Percentiles rank a stretch among this genome's conserved stretches.
phyloP scores from a whole-genome alignment of 2,888 invertebrate genomes.

The Microctonus hyperodae region DNA sequence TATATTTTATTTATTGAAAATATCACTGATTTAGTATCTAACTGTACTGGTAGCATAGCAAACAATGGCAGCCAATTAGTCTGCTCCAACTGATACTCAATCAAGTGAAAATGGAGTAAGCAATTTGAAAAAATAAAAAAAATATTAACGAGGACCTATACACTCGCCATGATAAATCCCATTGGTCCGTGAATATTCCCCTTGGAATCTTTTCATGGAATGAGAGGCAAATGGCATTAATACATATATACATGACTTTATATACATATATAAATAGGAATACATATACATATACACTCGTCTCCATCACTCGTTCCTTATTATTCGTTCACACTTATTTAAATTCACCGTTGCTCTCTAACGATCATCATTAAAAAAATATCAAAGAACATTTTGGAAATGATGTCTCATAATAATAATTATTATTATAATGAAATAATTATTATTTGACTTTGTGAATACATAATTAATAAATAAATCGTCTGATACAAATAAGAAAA shows the following conservation, averaged over 20 bases:
- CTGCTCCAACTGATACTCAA: conserved; percentile 23
- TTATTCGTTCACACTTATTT: neutral
- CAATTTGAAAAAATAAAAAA: conserved; percentile 6
- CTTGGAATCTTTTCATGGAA: neutral
- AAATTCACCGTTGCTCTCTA: conserved; percentile 18
- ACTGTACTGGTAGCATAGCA: neutral
- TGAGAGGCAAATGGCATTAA: neutral
- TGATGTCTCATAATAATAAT: too few species aligned
- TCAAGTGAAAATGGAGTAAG: conserved; percentile 15
- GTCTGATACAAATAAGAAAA: too few species aligned
- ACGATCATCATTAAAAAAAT: conserved; percentile 46
- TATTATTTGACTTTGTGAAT: too few species aligned
- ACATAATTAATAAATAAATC: too few species aligned
- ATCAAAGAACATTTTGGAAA: too few species aligned
- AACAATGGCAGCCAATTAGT: conserved; percentile 19
- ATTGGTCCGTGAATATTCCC: neutral
- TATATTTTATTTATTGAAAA: neutral
- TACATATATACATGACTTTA: neutral
- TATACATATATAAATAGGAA: too few species aligned
- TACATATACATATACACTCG: neutral
- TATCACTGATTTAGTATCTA: neutral
- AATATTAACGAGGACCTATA: conserved; percentile 16
- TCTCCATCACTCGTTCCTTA: neutral
- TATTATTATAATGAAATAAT: too few species aligned
- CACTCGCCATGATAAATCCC: neutral